Evolutionary conservation across 2,113 vertebrate species (phyloP), one percentile per base, ranked within the genome.

Genomic region (Brachirus orientalis): DNA sequence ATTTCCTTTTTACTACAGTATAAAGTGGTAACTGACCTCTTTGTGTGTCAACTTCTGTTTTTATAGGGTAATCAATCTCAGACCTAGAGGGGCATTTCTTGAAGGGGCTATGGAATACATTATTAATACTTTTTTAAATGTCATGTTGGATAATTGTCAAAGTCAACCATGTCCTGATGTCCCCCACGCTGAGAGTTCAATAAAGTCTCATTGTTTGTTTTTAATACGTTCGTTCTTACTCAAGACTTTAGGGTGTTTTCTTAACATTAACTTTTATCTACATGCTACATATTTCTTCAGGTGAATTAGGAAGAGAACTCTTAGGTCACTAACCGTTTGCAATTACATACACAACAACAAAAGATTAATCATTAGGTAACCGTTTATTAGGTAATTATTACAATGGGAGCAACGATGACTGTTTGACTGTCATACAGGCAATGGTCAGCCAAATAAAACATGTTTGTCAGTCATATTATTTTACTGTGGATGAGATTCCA

Each of bases 221-320:
- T 18, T 50, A 16, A 75, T 59, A 67, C 46, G 18, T 43, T 54
- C 41, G 14, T 63, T 50, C 45, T 61, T 69, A 55, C 17, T 63
- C 16, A 14, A 17, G 20, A 44, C 28, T 62, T n/a, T 12, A 41
- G 14, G 50, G 13, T 38, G n/a, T 74, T 74, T 57, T 69, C 56
- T 50, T 74, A 74, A 28, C 17, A 41, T 63, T 41, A 55, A n/a
- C n/a, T n/a, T n/a, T n/a, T n/a, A n/a, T n/a, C n/a, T n/a, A n/a
- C n/a, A n/a, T n/a, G n/a, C n/a, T n/a, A n/a, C n/a, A n/a, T n/a
- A n/a, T n/a, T n/a, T n/a, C n/a, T n/a, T n/a, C n/a, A n/a, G n/a
- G n/a, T n/a, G n/a, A n/a, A n/a, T n/a, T n/a, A n/a, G n/a, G n/a
- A n/a, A n/a, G n/a, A n/a, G n/a, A n/a, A n/a, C n/a, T n/a, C n/a